These are phyloP conservation scores for Chironomus striatipennis DNA, from an alignment of 1,140 invertebrate genomes.

Conservation along the genomic window DNA sequence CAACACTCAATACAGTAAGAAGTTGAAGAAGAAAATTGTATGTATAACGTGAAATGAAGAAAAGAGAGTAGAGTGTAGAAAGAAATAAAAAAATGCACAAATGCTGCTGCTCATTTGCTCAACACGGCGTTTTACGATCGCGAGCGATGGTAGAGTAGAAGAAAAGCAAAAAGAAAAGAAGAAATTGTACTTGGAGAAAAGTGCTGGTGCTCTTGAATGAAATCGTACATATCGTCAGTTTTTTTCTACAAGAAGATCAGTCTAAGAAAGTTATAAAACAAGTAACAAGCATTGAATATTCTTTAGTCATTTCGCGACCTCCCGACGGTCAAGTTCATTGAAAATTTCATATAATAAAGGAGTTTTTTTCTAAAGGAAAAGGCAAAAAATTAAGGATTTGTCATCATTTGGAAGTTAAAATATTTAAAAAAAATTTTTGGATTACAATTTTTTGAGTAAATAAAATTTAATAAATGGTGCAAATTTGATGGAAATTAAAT, in stretches of 20 bases:
- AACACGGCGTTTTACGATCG: background rate
- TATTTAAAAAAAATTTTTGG: background rate
- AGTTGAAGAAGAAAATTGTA: no score
- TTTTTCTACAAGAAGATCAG: background rate
- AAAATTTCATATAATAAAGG: background rate
- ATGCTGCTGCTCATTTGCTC: background rate
- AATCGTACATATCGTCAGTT: background rate
- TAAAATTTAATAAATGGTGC: no score
- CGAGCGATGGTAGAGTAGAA: background rate
- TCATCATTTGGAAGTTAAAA: background rate
- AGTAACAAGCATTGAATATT: slow-evolving; percentile 18
- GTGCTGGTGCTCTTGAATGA: background rate
- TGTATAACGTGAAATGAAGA: background rate
- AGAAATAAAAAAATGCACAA: background rate
- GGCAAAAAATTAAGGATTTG: background rate
- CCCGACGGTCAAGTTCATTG: slow-evolving; percentile 11
- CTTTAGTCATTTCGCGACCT: slow-evolving; percentile 20
- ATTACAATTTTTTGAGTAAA: no score
- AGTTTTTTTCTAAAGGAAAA: background rate
- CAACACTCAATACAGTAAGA: no score
- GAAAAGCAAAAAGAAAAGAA: slow-evolving; percentile 6
- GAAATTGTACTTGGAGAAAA: background rate
- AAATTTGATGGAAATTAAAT: background rate
- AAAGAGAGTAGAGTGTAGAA: background rate
- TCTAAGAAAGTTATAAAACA: slow-evolving; percentile 18